These are phyloP conservation scores for Lamprotornis superbus DNA, from an alignment of 2,113 vertebrate species.

Conservation along the genomic window DNA sequence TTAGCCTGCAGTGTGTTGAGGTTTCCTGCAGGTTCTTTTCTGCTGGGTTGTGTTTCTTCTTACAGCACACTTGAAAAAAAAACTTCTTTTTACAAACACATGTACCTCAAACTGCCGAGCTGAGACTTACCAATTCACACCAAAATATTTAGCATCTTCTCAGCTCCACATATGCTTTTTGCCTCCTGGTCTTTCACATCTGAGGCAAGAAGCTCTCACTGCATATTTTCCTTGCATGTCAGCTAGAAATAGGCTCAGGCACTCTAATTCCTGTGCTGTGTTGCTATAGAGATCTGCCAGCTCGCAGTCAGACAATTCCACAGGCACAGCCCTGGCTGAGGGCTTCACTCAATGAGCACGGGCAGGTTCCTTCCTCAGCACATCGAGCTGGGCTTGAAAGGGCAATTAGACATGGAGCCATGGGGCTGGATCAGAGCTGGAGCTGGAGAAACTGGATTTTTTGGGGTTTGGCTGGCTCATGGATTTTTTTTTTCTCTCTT, in stretches of 20 bases:
- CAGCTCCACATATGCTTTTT: conserved; percentile 27
- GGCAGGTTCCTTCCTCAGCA: neutral
- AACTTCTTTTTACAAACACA: neutral
- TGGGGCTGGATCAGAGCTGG: neutral
- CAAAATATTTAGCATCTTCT: conserved; percentile 6
- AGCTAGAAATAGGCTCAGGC: neutral
- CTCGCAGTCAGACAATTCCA: neutral
- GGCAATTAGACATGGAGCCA: neutral
- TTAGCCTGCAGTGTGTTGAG: neutral
- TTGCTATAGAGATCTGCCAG: conserved; percentile 29
- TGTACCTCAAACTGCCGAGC: neutral
- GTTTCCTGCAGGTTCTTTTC: neutral
- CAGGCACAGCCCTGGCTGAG: neutral
- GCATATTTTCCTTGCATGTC: neutral
- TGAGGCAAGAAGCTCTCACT: neutral
- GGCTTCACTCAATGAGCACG: neutral
- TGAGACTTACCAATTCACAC: neutral
- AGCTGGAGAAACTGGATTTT: neutral
- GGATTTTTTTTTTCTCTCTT: neutral
- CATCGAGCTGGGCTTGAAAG: neutral
- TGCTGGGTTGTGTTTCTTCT: neutral
- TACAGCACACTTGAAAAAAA: neutral
- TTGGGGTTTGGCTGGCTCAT: neutral
- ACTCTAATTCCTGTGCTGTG: neutral
- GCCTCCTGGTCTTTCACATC: conserved; percentile 43